These are phyloP conservation scores for Archivesica marissinica DNA, from an alignment of 1,140 invertebrate genomes.

Conservation along the genomic window DNA sequence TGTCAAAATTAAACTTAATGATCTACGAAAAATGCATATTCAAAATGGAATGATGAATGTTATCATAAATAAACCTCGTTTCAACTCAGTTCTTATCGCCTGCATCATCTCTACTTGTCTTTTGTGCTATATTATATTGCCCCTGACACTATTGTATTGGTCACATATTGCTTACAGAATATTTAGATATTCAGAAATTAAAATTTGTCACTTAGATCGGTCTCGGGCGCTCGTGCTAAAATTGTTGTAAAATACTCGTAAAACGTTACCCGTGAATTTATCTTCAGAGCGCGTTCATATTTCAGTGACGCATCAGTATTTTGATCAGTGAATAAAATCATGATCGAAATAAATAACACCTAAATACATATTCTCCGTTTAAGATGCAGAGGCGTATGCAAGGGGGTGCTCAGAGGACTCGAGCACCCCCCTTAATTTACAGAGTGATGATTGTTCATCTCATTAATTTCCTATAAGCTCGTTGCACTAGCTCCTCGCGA, in stretches of 20 bases:
- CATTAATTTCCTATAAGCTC: no score
- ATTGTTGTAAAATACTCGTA: constrained; percentile 47
- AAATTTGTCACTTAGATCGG: constrained; percentile 44
- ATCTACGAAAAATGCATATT: constrained; percentile 25
- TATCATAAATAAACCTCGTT: constrained; percentile 59
- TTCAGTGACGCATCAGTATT: constrained; percentile 48
- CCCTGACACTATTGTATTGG: constrained; percentile 55
- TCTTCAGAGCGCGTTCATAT: constrained; percentile 22
- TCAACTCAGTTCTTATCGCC: constrained; percentile 37
- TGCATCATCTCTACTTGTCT: constrained; percentile 25
- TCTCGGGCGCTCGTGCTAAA: constrained; percentile 44
- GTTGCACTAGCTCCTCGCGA: no score
- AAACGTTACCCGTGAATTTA: constrained; percentile 48
- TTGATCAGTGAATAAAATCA: not conserved
- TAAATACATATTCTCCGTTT: no score
- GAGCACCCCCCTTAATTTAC: no score
- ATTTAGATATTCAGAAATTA: constrained; percentile 56
- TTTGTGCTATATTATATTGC: constrained; percentile 53
- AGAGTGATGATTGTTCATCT: no score
- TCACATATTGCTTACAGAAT: constrained; percentile 41
- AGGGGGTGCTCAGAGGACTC: no score
- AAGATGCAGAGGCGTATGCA: no score
- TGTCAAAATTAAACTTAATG: constrained; percentile 36
- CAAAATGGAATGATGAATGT: constrained; percentile 46
- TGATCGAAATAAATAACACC: constrained; percentile 35